Conservation (phyloP, 2,797 vertebrate genomes). For the Anableps anableps region DNA sequence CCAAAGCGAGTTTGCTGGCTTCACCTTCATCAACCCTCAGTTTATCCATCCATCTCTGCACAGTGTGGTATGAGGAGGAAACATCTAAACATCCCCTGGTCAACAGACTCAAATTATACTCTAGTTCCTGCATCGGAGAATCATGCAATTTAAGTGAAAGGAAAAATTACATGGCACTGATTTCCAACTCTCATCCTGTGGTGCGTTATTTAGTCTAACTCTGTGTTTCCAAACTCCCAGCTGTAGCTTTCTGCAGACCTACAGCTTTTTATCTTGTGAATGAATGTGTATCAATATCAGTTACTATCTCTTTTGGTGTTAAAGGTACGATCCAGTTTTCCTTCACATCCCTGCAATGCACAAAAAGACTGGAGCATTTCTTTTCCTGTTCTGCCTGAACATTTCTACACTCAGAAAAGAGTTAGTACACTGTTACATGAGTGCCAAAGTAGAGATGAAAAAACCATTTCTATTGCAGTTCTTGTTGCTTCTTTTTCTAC, state of each 20-base stretch:
- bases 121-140: slow-evolving; percentile 45
- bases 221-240: slow-evolving; percentile 27
- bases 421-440: slow-evolving; percentile 70
- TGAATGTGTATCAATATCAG: slow-evolving; percentile 48
- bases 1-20: slow-evolving; percentile 96
- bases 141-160: slow-evolving; percentile 12
- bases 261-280: slow-evolving; percentile 46
- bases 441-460: slow-evolving; percentile 80
- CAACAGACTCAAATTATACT: slow-evolving; percentile 47
- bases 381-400: slow-evolving; percentile 60
- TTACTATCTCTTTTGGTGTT: slow-evolving; percentile 43
- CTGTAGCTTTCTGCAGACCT: slow-evolving; percentile 28
- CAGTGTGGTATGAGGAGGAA: slow-evolving; percentile 86
- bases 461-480: slow-evolving; percentile 65
- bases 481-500: slow-evolving; percentile 41
- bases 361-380: slow-evolving; percentile 52
- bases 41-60: slow-evolving; percentile 89
- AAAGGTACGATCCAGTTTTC: slow-evolving; percentile 31
- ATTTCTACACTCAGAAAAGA: slow-evolving; percentile 66
- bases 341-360: slow-evolving; percentile 59
- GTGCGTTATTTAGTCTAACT: slow-evolving; percentile 22
- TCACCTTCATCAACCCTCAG: slow-evolving; percentile 94
- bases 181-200: slow-evolving; percentile 35
- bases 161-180: slow-evolving; percentile 27
- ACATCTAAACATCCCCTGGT: slow-evolving; percentile 33